These are phyloP conservation scores for Eupsilia transversa DNA, from an alignment of 2,888 invertebrate species.

Conservation along the genomic window DNA sequence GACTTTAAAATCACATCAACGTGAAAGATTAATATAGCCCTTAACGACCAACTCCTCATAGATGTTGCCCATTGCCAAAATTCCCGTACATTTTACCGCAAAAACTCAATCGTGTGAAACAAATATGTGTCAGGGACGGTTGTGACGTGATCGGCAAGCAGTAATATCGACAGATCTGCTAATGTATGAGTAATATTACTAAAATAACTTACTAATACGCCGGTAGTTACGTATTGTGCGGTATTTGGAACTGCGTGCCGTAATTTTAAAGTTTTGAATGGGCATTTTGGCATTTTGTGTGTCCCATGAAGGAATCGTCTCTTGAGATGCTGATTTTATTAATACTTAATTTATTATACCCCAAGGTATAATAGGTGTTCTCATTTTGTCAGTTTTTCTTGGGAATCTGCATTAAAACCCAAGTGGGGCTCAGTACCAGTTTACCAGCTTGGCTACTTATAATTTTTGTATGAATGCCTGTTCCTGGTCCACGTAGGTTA, in stretches of 20 bases:
- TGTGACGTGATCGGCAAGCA: slow-evolving; percentile 54
- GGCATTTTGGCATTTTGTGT: not conserved
- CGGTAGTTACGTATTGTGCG: slow-evolving; percentile 35
- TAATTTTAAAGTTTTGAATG: slow-evolving; percentile 3
- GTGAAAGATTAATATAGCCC: slow-evolving; percentile 11
- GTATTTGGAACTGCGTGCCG: slow-evolving; percentile 23
- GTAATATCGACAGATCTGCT: slow-evolving; percentile 63
- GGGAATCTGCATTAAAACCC: not conserved
- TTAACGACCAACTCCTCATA: not conserved
- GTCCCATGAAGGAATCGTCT: too few relatives aligned
- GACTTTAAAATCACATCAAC: not conserved
- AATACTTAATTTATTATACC: too few relatives aligned
- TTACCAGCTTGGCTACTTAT: not conserved
- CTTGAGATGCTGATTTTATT: not conserved
- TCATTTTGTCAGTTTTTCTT: not conserved
- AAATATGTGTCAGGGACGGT: slow-evolving; percentile 60
- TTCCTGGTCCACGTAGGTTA: not conserved
- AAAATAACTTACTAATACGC: slow-evolving; percentile 64
- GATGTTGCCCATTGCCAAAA: slow-evolving; percentile 11
- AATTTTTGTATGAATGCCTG: too few relatives aligned
- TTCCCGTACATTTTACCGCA: slow-evolving; percentile 35
- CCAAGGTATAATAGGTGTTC: not conserved
- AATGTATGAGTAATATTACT: slow-evolving; percentile 65
- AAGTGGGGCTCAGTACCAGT: not conserved
- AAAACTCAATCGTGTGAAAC: slow-evolving; percentile 52